Percentiles rank a stretch among this genome's conserved stretches.
Evolutionary conservation across 2,797 vertebrate species (phyloP).

Genomic region (Antennarius maculatus): DNA sequence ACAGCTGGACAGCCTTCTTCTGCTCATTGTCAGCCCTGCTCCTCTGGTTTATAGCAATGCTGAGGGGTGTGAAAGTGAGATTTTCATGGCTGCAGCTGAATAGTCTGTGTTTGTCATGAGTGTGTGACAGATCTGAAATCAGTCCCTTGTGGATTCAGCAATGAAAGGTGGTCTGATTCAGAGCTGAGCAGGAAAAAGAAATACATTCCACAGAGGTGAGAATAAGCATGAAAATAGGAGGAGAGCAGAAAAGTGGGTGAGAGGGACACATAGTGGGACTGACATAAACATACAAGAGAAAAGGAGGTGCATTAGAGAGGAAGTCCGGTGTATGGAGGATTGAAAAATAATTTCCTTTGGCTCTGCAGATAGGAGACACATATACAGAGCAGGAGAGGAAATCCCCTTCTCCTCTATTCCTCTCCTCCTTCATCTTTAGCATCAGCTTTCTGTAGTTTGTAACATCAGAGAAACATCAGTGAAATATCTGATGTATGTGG

Average conservation of each 20-base stretch:
- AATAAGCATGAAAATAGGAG: conserved; percentile 7
- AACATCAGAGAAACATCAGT: conserved; percentile 33
- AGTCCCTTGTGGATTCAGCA: conserved; percentile 47
- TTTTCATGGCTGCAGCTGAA: conserved; percentile 50
- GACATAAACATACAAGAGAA: conserved; percentile 50
- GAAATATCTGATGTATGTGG: neutral
- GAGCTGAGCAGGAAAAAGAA: conserved; percentile 49
- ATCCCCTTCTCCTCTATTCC: conserved; percentile 43
- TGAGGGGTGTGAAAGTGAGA: conserved; percentile 21
- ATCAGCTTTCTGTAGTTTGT: conserved; percentile 39
- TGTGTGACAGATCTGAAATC: conserved; percentile 28
- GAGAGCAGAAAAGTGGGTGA: conserved; percentile 11
- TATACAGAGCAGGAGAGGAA: conserved; percentile 51
- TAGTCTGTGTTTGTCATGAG: conserved; percentile 28
- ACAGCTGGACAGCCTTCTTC: conserved; percentile 53
- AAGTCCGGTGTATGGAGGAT: conserved; percentile 44
- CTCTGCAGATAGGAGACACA: conserved; percentile 58
- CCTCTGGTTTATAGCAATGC: conserved; percentile 22
- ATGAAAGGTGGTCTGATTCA: conserved; percentile 63
- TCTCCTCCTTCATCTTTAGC: conserved; percentile 46
- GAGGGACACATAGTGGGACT: conserved; percentile 13
- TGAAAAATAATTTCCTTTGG: conserved; percentile 58
- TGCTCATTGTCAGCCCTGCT: conserved; percentile 14
- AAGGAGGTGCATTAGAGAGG: conserved; percentile 52
- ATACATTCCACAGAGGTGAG: conserved; percentile 15